Evolutionary conservation across 2,797 vertebrate species (phyloP), one percentile per base, ranked within the genome.

Genomic region (Oreonectes daqikongensis): DNA sequence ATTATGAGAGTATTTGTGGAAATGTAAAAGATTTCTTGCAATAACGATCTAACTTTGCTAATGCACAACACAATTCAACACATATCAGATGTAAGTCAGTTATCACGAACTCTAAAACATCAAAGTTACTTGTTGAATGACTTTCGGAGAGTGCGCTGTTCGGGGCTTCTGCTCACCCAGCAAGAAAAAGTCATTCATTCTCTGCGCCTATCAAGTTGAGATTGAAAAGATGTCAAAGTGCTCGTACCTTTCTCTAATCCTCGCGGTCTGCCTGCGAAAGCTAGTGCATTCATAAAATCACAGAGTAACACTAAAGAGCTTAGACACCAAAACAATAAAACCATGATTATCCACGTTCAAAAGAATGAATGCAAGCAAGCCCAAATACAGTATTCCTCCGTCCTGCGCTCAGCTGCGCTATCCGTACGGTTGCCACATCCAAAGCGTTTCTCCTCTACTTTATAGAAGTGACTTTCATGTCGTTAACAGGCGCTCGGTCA

Each of bases 291-390:
- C 82, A 93, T 89, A 81, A 93, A 87, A 87, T 92, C 93, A 85
- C 89, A 91, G 90, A 95, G 91, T 73, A 95, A 88, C 72, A 91
- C 82, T 72, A 93, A 91, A 87, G 95, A 91, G 85, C 90, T 90
- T 90, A 94, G 89, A 88, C 92, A 94, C 95, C 94, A 94, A 83
- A 94, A 90, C 91, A 94, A 94, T 90, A 94, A 93, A 94, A 93
- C 92, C 96, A 97, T 97, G 95, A 90, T 95, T 94, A 90, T 94
- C 90, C 87, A 88, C 87, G 85, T 89, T 90, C 87, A 84, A 86
- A 84, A 73, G 84, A 89, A 86, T 86, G 88, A 87, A 60, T 69
- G 75, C 75, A 69, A 88, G 80, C 88, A 86, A 87, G 81, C 86
- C 84, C 86, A 74, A 80, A 87, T 85, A 67, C 84, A 87, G 80